phyloP scores from a whole-genome alignment of 2,797 vertebrate genomes.

The Pagetopsis macropterus region DNA sequence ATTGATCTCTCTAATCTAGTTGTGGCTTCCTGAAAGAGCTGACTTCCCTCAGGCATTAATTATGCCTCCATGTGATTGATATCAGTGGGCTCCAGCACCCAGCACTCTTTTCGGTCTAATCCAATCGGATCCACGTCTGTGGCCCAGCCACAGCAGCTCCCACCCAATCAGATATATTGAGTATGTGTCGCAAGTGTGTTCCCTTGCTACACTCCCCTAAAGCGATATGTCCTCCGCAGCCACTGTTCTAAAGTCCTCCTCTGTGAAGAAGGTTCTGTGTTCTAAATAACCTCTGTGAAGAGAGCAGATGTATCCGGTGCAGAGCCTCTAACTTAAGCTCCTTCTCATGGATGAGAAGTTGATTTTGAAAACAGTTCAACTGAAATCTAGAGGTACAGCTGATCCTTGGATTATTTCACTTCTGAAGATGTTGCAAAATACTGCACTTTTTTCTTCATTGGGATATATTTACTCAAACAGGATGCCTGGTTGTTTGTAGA shows the following conservation, averaged over 20 bases:
- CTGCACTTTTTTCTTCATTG: slow-evolving; percentile 1
- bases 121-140: slow-evolving; percentile 75
- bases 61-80: slow-evolving; percentile 79
- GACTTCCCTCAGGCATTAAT: slow-evolving; percentile 84
- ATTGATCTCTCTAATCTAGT: slow-evolving; percentile 83
- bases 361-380: slow-evolving; percentile 13
- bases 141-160: slow-evolving; percentile 65
- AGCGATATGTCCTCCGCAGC: slow-evolving; percentile 58
- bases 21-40: slow-evolving; percentile 74
- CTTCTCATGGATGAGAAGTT: slow-evolving; percentile 23
- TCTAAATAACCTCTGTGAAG: slow-evolving; percentile 25
- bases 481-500: slow-evolving; percentile 17
- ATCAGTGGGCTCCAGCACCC: slow-evolving; percentile 61
- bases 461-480: slow-evolving; percentile 9
- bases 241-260: slow-evolving; percentile 33
- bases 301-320: slow-evolving; percentile 8
- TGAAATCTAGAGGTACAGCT: slow-evolving; percentile 7
- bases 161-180: slow-evolving; percentile 82
- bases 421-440: slow-evolving; percentile 27
- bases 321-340: slow-evolving; percentile 13
- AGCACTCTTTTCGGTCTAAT: slow-evolving; percentile 70
- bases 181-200: slow-evolving; percentile 78
- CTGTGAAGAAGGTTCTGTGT: no score
- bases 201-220: slow-evolving; percentile 51
- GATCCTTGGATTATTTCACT: slow-evolving; percentile 34